Conservation (phyloP, 2,113 vertebrate species). For the Rhinopithecus roxellana region DNA sequence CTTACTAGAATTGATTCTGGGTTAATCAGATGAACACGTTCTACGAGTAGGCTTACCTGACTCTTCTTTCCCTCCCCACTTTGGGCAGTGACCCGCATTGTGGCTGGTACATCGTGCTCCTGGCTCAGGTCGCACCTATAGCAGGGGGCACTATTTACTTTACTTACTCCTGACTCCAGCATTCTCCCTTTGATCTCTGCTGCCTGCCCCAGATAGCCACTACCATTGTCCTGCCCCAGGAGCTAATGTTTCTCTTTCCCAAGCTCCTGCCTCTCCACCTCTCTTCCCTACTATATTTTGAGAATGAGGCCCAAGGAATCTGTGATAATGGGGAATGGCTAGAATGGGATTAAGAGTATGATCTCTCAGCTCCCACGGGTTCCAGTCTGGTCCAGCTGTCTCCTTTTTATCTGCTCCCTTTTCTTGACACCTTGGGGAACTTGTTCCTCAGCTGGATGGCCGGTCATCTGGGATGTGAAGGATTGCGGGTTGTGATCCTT, state of each 20-base stretch:
- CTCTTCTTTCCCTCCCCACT: conserved; percentile 48
- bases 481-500: background rate
- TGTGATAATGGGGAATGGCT: background rate
- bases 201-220: conserved; percentile 58
- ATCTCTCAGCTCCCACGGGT: background rate
- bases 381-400: background rate
- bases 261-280: background rate
- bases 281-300: background rate
- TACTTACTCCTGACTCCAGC: conserved; percentile 82
- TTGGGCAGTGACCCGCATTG: conserved; percentile 78
- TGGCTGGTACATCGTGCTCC: conserved; percentile 81
- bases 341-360: background rate
- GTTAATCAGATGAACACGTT: conserved; percentile 36
- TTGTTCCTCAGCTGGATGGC: background rate
- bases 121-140: conserved; percentile 70
- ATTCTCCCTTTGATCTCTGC: conserved; percentile 84
- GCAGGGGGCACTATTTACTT: conserved; percentile 83
- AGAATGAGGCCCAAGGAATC: background rate
- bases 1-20: conserved; percentile 21
- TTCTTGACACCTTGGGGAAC: background rate
- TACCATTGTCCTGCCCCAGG: conserved; percentile 77
- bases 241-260: conserved; percentile 67
- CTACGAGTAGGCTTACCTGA: background rate
- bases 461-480: background rate
- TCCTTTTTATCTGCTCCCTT: background rate